phyloP scores from a whole-genome alignment of 2,113 vertebrate species.

The Amphilophus citrinellus region DNA sequence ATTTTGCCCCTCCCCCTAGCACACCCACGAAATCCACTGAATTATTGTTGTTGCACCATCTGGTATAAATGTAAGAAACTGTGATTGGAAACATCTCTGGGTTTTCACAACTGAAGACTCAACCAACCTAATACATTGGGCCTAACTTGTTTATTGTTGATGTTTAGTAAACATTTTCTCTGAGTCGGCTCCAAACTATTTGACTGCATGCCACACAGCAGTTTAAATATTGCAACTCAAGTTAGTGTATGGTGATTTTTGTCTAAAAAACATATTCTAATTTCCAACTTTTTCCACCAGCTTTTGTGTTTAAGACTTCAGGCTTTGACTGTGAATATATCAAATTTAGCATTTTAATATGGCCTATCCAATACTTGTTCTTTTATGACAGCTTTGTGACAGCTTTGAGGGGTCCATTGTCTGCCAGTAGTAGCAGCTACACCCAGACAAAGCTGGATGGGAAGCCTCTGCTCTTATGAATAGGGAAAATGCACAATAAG shows the following conservation, averaged over 20 bases:
- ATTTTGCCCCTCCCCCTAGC: too few relatives aligned
- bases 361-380: neutral
- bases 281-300: neutral
- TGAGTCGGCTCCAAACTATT: neutral
- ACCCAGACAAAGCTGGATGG: neutral
- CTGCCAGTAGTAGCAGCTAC: neutral
- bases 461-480: neutral
- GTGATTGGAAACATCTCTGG: neutral
- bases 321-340: neutral
- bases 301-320: neutral
- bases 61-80: neutral
- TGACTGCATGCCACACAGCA: neutral
- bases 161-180: neutral
- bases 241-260: neutral
- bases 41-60: too few relatives aligned
- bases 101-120: neutral
- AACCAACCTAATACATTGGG: neutral
- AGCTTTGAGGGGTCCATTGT: slow-evolving; percentile 6
- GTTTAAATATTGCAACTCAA: neutral
- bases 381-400: neutral
- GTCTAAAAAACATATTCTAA: neutral
- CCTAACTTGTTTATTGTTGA: neutral
- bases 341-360: slow-evolving; percentile 1
- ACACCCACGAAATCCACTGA: too few relatives aligned
- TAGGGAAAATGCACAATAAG: slow-evolving; percentile 2